Conservation (phyloP, 2,113 vertebrate species). For the Leptodactylus fuscus region DNA sequence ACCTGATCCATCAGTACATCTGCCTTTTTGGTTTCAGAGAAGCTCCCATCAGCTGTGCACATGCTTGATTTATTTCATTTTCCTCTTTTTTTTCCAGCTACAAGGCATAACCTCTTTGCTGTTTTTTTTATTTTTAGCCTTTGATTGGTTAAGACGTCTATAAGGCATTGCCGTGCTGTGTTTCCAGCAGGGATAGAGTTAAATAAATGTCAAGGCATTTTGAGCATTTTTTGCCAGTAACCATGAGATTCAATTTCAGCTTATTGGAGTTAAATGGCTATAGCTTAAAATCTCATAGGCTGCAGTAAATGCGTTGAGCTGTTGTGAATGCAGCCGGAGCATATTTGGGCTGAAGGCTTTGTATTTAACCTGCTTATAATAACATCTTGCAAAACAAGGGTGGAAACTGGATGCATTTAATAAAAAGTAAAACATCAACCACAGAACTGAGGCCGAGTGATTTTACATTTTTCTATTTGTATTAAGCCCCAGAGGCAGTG, state of each 20-base stretch:
- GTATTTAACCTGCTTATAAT: slow-evolving; percentile 53
- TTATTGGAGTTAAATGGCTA: slow-evolving; percentile 53
- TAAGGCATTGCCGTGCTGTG: not conserved
- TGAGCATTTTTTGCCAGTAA: slow-evolving; percentile 49
- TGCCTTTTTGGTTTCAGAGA: slow-evolving; percentile 59
- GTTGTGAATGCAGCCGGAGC: slow-evolving; percentile 48
- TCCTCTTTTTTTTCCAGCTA: slow-evolving; percentile 34
- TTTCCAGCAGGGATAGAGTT: slow-evolving; percentile 10
- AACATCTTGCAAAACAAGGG: slow-evolving; percentile 42
- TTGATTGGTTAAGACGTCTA: slow-evolving; percentile 25
- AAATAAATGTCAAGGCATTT: slow-evolving; percentile 50
- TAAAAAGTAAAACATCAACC: slow-evolving; percentile 47
- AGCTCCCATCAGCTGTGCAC: slow-evolving; percentile 59
- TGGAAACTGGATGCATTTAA: slow-evolving; percentile 41
- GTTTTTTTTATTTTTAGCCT: slow-evolving; percentile 12
- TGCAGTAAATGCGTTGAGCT: slow-evolving; percentile 47
- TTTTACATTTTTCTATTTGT: slow-evolving; percentile 55
- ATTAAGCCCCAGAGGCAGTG: slow-evolving; percentile 52
- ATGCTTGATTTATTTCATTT: slow-evolving; percentile 58
- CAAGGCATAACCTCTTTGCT: slow-evolving; percentile 38
- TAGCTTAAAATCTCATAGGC: slow-evolving; percentile 51
- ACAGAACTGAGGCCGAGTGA: slow-evolving; percentile 15
- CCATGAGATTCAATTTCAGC: slow-evolving; percentile 53
- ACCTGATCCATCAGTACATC: slow-evolving; percentile 56
- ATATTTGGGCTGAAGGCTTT: slow-evolving; percentile 51